Evolutionary conservation across 1,140 invertebrate species (phyloP), one percentile per base, ranked within the genome.

Genomic region (Trypoxylus dichotomus): DNA sequence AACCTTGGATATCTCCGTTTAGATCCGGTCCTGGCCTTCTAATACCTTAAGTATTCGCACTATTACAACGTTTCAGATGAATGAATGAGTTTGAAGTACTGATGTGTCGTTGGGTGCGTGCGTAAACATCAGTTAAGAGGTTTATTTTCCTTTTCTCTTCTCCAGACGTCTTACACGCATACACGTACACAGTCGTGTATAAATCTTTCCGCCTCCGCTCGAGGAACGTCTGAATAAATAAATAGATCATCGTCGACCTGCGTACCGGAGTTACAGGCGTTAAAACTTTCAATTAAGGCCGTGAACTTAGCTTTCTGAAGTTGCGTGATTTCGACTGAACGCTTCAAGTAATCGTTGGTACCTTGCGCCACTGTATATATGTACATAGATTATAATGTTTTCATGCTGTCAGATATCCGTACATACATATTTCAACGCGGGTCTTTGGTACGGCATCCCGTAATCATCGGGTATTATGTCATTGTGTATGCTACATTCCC

Each of bases 61-160:
- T 54, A 15, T 54, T 19, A 19, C 19, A n/a, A n/a, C 47, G n/a
- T 54, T 54, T n/a, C 47, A n/a, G 47, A 54, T 54, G 47, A 54
- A 54, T 54, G 47, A 54, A 54, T 54, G 47, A 54, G 47, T 54
- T 19, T n/a, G 47, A 54, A 54, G 19, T 15, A n/a, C 47, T 54
- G 6, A 19, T 15, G 15, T n/a, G 15, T n/a, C 19, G 47, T 54
- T 54, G 15, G 15, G 47, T 54, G 47, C 47, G 47, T 54, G 47
- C 47, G 47, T 54, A 54, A 54, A 54, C 47, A 54, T 54, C 15
- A 54, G 47, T 15, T 54, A 54, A 54, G 47, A 54, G 47, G 47
- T 54, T 54, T 54, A 54, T 54, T 21, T 54, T 54, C 47, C 47
- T 54, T 54, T 54, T 54, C 47, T 54, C 47, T n/a, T 54, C 47